phyloP scores from a whole-genome alignment of 53 echinoderm and acorn worm genomes.

The Luidia sarsii region DNA sequence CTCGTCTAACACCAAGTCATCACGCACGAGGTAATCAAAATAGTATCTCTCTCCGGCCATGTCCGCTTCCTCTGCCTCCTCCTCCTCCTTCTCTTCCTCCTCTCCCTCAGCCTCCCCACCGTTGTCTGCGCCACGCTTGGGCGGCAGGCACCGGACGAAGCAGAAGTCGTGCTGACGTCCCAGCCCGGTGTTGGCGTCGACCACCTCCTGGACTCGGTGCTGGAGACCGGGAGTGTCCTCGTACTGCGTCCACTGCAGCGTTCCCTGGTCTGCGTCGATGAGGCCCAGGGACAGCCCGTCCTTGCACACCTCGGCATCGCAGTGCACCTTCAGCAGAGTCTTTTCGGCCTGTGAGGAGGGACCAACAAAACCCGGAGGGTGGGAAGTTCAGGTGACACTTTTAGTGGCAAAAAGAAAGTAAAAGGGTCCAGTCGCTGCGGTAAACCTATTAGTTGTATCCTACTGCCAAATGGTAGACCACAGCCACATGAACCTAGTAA shows the following conservation, averaged over 20 bases:
- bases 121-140: conserved; percentile 5
- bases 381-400: too few species aligned
- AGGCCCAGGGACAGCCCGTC: conserved; percentile 33
- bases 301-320: conserved; percentile 15
- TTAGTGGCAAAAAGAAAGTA: too few species aligned
- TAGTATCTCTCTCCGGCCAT: background rate
- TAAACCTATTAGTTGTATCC: too few species aligned
- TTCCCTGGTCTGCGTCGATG: conserved; percentile 29
- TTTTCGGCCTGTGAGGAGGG: background rate
- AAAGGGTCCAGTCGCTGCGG: too few species aligned
- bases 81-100: conserved; percentile 23
- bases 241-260: conserved; percentile 39
- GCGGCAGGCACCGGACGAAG: conserved; percentile 48
- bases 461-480: too few species aligned
- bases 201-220: background rate
- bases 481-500: too few species aligned
- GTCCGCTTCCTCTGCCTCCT: background rate
- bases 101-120: conserved; percentile 17
- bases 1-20: conserved; percentile 5
- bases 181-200: background rate
- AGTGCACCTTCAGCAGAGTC: background rate
- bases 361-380: too few species aligned
- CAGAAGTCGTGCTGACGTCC: conserved; percentile 48
- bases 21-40: conserved; percentile 2
- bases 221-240: conserved; percentile 1